A percentile compares a stretch with the other conserved stretches of the same genome.
Conservation (phyloP, 2,888 invertebrate genomes). For the Troides aeacus region DNA sequence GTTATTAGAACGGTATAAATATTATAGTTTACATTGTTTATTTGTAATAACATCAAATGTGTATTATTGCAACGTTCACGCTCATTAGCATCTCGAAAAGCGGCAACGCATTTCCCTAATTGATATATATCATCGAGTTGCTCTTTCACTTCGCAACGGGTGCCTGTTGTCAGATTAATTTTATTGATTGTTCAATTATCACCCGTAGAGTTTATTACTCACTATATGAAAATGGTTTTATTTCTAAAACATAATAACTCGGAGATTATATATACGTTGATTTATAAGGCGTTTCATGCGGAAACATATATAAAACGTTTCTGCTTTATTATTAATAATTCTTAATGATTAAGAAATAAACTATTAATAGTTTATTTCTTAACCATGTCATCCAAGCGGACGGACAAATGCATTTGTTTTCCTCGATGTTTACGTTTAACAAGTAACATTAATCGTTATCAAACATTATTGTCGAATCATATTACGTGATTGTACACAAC, state of each 20-base stretch:
- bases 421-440: constrained; percentile 2
- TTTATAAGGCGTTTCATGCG: not conserved
- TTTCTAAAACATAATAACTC: constrained; percentile 1
- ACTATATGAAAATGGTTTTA: not conserved
- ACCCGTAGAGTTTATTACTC: constrained; percentile 13
- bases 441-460: constrained; percentile 13
- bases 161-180: constrained; percentile 17
- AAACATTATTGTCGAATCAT: constrained; percentile 20
- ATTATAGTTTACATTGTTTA: too few relatives aligned
- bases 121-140: constrained; percentile 1
- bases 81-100: not conserved
- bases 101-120: constrained; percentile 11
- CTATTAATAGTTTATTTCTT: too few relatives aligned
- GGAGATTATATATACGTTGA: not conserved
- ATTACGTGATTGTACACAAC: constrained; percentile 15
- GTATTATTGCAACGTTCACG: too few relatives aligned
- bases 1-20: too few relatives aligned
- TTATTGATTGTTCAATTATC: constrained; percentile 19
- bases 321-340: too few relatives aligned
- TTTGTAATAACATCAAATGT: too few relatives aligned
- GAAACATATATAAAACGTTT: not conserved
- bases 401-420: not conserved
- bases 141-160: constrained; percentile 3
- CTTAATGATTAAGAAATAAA: too few relatives aligned
- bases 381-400: too few relatives aligned